Conservation (phyloP, 2,888 invertebrate species). For the Sipha maydis region DNA sequence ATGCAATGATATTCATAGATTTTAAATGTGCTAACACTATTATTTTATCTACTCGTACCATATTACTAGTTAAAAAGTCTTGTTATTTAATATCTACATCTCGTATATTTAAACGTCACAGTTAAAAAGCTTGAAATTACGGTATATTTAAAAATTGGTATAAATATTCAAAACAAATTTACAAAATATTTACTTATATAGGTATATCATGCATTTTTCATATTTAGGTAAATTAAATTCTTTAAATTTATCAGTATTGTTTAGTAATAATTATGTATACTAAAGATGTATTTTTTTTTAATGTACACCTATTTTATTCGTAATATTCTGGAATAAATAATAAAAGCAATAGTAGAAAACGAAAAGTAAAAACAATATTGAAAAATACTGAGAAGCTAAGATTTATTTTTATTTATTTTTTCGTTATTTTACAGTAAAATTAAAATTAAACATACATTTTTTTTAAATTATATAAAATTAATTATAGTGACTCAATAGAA, state of each 20-base stretch:
- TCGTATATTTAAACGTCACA: too few species aligned
- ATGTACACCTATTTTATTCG: neutral
- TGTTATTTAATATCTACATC: too few species aligned
- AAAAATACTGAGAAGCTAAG: neutral
- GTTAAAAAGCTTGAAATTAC: too few species aligned
- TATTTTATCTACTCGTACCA: too few species aligned
- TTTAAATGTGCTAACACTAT: too few species aligned
- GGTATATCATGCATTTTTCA: neutral
- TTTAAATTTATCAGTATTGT: neutral
- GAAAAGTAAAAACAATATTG: slow-evolving; percentile 28
- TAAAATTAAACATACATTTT: neutral
- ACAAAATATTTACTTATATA: too few species aligned
- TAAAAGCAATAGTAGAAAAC: neutral
- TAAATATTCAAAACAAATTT: too few species aligned
- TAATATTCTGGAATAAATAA: neutral
- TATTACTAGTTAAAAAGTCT: too few species aligned
- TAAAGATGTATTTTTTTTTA: neutral
- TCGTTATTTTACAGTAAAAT: neutral
- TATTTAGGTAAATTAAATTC: neutral
- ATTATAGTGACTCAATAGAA: neutral
- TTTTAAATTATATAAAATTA: neutral
- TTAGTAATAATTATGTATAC: neutral
- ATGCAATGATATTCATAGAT: too few species aligned
- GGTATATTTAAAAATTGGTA: too few species aligned
- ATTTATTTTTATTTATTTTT: neutral